Conservation (phyloP, 2,797 vertebrate genomes). For the Pterois miles region DNA sequence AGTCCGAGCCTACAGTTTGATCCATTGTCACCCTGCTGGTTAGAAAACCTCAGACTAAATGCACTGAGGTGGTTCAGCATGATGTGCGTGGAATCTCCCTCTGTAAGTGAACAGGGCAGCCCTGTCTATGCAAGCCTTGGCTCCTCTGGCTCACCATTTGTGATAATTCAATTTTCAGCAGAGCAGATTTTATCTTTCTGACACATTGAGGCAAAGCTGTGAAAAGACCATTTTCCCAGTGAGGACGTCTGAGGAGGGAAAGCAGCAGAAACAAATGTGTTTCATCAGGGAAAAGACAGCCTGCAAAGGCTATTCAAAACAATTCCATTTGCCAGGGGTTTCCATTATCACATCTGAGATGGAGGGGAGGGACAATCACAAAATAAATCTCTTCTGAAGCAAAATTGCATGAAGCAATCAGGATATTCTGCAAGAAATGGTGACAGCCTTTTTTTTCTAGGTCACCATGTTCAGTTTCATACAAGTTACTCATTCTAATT, state of each 20-base stretch:
- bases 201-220: conserved; percentile 45
- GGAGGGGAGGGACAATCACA: conserved; percentile 11
- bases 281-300: conserved; percentile 55
- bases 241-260: conserved; percentile 19
- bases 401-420: background rate
- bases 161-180: conserved; percentile 72
- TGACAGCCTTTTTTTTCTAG: background rate
- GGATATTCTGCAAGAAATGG: background rate
- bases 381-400: conserved; percentile 24
- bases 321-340: conserved; percentile 52
- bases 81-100: conserved; percentile 15
- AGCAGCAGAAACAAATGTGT: conserved; percentile 62
- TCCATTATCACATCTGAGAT: conserved; percentile 60
- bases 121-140: conserved; percentile 33
- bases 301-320: conserved; percentile 47
- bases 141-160: conserved; percentile 41
- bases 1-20: background rate
- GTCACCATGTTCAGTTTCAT: background rate
- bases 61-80: background rate
- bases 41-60: background rate
- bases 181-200: conserved; percentile 54
- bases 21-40: background rate
- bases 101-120: conserved; percentile 10
- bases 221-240: conserved; percentile 53
- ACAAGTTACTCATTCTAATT: background rate